A percentile compares a stretch with the other conserved stretches of the same genome.
Conservation (phyloP, 2,797 vertebrate species). For the Apogon talboti region DNA sequence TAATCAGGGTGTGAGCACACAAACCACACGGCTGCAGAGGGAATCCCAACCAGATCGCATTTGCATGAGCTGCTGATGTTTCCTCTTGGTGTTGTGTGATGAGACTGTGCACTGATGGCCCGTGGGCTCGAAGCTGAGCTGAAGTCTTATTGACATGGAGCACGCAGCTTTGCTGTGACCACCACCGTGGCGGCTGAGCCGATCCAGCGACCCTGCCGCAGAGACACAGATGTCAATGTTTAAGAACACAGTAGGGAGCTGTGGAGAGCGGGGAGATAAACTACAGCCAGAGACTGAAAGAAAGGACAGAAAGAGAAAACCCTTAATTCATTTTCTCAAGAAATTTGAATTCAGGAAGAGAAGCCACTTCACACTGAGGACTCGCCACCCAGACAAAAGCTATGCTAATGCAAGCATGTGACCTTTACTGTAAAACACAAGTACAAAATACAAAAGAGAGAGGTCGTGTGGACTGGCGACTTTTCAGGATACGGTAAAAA, state of each 20-base stretch:
- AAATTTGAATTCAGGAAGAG: slow-evolving; percentile 29
- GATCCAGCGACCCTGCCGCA: slow-evolving; percentile 42
- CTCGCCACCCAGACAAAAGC: not conserved
- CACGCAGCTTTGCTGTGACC: slow-evolving; percentile 51
- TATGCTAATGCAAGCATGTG: not conserved
- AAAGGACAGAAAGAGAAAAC: slow-evolving; percentile 25
- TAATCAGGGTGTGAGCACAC: slow-evolving; percentile 4
- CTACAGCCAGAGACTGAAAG: slow-evolving; percentile 17
- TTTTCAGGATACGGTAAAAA: slow-evolving; percentile 6
- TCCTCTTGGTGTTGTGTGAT: slow-evolving; percentile 33
- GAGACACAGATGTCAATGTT: slow-evolving; percentile 64
- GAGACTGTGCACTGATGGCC: slow-evolving; percentile 42
- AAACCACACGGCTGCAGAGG: slow-evolving; percentile 13
- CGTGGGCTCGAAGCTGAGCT: slow-evolving; percentile 41
- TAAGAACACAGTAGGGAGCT: slow-evolving; percentile 53
- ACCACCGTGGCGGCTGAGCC: slow-evolving; percentile 29
- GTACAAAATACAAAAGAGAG: not conserved
- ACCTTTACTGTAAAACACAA: not conserved
- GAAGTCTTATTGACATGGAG: slow-evolving; percentile 64
- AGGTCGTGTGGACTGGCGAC: not conserved
- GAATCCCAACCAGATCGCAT: slow-evolving; percentile 26
- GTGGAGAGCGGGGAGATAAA: slow-evolving; percentile 2
- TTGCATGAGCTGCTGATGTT: slow-evolving; percentile 42
- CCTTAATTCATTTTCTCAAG: slow-evolving; percentile 23
- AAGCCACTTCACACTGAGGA: slow-evolving; percentile 14